Evolutionary conservation across 1,140 invertebrate genomes (phyloP).

Genomic region (Brachionus plicatilis): DNA sequence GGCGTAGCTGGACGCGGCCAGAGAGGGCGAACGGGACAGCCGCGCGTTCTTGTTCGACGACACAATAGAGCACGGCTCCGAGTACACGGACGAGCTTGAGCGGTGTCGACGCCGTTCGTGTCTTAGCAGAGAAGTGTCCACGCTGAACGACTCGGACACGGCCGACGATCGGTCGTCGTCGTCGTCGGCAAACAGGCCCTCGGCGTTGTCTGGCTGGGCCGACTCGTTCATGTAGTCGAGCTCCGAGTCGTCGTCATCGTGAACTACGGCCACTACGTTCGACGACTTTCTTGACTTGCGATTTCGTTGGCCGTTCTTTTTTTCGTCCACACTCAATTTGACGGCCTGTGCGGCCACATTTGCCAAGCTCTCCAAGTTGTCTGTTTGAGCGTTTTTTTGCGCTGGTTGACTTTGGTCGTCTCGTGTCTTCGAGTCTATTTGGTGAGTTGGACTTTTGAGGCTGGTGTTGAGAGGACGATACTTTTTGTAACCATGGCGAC

Average conservation of each 20-base stretch:
- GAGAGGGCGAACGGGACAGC: not conserved
- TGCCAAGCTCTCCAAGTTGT: constrained; percentile 9
- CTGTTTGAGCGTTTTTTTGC: not conserved
- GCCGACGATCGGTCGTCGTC: not conserved
- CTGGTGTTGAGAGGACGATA: too few species aligned
- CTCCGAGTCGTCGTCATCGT: constrained; percentile 1
- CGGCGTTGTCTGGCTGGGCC: too few species aligned
- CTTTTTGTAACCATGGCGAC: constrained; percentile 30
- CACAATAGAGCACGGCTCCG: not conserved
- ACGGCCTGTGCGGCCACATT: not conserved
- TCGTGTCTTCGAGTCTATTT: too few species aligned
- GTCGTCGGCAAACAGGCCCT: not conserved
- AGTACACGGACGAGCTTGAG: not conserved
- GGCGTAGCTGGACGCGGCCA: not conserved
- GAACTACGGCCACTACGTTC: not conserved
- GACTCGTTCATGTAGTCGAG: not conserved
- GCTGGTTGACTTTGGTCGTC: not conserved
- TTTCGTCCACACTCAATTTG: not conserved
- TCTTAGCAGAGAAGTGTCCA: not conserved
- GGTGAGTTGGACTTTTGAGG: too few species aligned
- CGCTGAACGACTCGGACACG: not conserved
- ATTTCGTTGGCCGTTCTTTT: not conserved
- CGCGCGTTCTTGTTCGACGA: not conserved
- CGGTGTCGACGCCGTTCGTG: not conserved
- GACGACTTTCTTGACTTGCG: not conserved